Conservation (phyloP, 2,888 invertebrate species). For the Adelognathus sp. region DNA sequence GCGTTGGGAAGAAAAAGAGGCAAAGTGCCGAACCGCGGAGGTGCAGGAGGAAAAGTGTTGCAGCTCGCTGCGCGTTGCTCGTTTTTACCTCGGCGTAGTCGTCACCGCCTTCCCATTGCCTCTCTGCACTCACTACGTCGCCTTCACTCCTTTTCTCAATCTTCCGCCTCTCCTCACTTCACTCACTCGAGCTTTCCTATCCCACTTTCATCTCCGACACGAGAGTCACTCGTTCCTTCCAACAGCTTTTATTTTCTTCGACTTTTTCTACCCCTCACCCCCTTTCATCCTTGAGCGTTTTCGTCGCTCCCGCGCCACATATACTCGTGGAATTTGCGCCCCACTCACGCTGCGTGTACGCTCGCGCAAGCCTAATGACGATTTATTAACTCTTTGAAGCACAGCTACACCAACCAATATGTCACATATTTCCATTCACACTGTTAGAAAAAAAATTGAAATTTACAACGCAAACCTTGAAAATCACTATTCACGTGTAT, state of each 20-base stretch:
- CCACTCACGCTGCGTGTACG: background rate
- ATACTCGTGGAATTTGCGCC: background rate
- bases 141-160: slow-evolving; percentile 28
- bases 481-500: no score
- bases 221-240: background rate
- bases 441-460: no score
- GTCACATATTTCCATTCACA: no score
- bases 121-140: slow-evolving; percentile 8
- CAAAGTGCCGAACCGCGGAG: slow-evolving; percentile 4
- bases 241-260: background rate
- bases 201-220: background rate
- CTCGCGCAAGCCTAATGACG: background rate
- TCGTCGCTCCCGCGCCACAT: background rate
- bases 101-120: background rate
- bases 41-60: slow-evolving; percentile 19
- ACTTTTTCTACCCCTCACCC: background rate
- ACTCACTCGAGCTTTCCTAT: background rate
- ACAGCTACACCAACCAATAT: background rate
- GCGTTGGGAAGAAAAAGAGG: slow-evolving; percentile 31
- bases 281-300: slow-evolving; percentile 1
- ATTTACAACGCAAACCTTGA: no score
- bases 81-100: slow-evolving; percentile 15
- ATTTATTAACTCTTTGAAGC: slow-evolving; percentile 3
- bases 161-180: background rate
- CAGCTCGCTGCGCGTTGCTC: slow-evolving; percentile 29